Conservation (phyloP, 2,797 vertebrate genomes). For the Sparidentex hasta region DNA sequence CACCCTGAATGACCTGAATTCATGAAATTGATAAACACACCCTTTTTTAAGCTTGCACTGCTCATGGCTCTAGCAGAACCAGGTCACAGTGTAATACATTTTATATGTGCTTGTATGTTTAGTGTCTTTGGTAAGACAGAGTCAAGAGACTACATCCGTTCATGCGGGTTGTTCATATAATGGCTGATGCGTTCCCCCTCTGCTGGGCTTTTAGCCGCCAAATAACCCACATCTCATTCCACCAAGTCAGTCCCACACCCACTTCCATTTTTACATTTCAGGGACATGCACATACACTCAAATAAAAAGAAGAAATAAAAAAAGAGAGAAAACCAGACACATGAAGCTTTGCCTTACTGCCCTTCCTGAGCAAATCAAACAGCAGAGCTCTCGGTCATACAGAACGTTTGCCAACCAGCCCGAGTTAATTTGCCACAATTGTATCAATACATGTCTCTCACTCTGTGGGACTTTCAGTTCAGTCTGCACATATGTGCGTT, state of each 20-base stretch:
- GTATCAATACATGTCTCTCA: constrained; percentile 27
- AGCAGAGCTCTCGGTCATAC: constrained; percentile 28
- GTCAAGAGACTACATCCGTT: constrained; percentile 13
- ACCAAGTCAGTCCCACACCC: constrained; percentile 37
- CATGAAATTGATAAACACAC: neutral
- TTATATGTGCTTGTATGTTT: constrained; percentile 8
- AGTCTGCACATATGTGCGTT: constrained; percentile 15
- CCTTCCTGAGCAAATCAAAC: constrained; percentile 40
- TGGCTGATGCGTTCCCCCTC: constrained; percentile 43
- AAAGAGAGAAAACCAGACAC: constrained; percentile 38
- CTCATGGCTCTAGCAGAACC: neutral
- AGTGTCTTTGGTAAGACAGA: constrained; percentile 13
- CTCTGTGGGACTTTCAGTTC: constrained; percentile 27
- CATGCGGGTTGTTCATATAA: constrained; percentile 33
- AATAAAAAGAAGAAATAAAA: constrained; percentile 10
- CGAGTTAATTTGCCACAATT: constrained; percentile 4
- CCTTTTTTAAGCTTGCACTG: constrained; percentile 3
- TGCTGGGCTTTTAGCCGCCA: constrained; percentile 36
- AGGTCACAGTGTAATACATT: constrained; percentile 1
- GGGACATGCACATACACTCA: constrained; percentile 11
- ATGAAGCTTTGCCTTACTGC: constrained; percentile 42
- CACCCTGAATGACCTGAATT: neutral
- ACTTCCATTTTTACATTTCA: constrained; percentile 22
- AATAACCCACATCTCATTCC: constrained; percentile 44
- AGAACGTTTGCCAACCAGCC: neutral